These are phyloP conservation scores for Allygus modestus DNA, from an alignment of 2,888 invertebrate genomes.

Conservation along the genomic window DNA sequence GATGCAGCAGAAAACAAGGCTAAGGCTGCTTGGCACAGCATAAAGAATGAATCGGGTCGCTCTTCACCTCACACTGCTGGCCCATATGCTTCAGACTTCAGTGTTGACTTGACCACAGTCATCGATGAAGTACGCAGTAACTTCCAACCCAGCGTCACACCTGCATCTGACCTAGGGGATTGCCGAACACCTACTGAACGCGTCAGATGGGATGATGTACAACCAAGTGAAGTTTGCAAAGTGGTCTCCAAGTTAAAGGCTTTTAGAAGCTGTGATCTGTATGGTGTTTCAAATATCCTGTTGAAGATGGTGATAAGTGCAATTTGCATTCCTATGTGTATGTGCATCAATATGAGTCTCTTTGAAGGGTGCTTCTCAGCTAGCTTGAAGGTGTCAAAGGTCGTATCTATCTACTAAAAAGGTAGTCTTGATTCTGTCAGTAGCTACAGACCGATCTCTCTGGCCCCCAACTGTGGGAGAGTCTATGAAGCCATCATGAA, in stretches of 20 bases:
- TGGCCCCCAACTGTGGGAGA: constrained; percentile 27
- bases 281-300: constrained; percentile 31
- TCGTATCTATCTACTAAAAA: constrained; percentile 32
- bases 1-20: background rate
- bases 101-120: background rate
- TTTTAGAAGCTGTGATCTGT: constrained; percentile 30
- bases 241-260: constrained; percentile 25
- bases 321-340: constrained; percentile 16
- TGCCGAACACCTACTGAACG: background rate
- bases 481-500: constrained; percentile 34
- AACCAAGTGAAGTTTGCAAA: background rate
- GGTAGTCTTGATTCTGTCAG: constrained; percentile 17
- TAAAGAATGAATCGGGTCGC: constrained; percentile 2
- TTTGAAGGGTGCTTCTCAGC: constrained; percentile 35
- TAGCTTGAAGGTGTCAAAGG: constrained; percentile 26
- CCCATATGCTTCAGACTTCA: background rate
- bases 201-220: background rate
- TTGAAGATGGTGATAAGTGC: constrained; percentile 25
- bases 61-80: background rate
- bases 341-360: constrained; percentile 43
- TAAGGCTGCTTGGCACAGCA: constrained; percentile 6
- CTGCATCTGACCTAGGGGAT: background rate
- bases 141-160: background rate
- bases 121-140: background rate
- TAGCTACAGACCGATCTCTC: constrained; percentile 53